phyloP scores from a whole-genome alignment of 2,113 vertebrate species.

The Caretta caretta region DNA sequence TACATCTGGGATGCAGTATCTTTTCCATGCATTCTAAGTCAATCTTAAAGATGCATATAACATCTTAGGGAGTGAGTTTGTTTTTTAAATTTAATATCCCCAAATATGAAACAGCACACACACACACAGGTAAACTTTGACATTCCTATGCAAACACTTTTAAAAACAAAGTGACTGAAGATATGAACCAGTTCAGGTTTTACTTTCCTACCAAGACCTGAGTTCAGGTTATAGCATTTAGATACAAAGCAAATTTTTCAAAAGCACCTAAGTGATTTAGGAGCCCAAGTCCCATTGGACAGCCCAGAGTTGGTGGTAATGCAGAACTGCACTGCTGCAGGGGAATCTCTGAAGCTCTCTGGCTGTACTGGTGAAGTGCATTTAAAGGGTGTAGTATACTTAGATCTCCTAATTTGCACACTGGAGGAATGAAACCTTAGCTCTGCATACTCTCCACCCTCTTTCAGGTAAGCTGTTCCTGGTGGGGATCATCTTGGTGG shows the following conservation, averaged over 20 bases:
- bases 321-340: too few relatives aligned
- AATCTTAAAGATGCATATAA: too few relatives aligned
- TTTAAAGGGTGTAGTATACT: not conserved
- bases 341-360: not conserved
- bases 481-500: too few relatives aligned
- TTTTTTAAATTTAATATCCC: too few relatives aligned
- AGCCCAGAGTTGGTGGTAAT: too few relatives aligned
- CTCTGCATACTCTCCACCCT: not conserved
- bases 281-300: too few relatives aligned
- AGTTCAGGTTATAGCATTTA: not conserved
- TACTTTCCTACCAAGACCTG: not conserved
- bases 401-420: not conserved
- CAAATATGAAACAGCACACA: too few relatives aligned
- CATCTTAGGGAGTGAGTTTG: too few relatives aligned
- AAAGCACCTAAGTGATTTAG: too few relatives aligned
- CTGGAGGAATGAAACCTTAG: fast-evolving
- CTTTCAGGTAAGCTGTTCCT: not conserved
- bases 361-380: not conserved
- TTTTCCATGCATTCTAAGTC: too few relatives aligned
- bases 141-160: not conserved
- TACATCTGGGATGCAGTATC: too few relatives aligned
- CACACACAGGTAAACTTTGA: not conserved
- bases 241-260: not conserved
- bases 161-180: not conserved
- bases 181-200: not conserved